These are phyloP conservation scores for Tetanocera ferruginea DNA, from an alignment of 2,888 invertebrate genomes.

Conservation along the genomic window DNA sequence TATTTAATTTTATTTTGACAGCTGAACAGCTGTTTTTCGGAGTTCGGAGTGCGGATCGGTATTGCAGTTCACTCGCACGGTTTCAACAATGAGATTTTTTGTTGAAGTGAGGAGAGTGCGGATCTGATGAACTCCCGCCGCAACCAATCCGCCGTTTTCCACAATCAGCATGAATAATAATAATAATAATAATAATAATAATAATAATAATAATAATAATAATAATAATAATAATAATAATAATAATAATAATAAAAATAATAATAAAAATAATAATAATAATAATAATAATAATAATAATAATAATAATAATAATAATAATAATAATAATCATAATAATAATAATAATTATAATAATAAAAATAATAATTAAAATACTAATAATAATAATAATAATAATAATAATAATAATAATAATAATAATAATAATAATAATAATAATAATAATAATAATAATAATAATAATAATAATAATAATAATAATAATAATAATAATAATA, in stretches of 20 bases:
- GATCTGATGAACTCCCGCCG: too few relatives aligned
- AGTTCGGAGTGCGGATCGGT: too few relatives aligned
- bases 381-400: slow-evolving; percentile 3
- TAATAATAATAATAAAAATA: neutral
- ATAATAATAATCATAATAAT: neutral
- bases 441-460: slow-evolving; percentile 3
- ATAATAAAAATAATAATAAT: neutral
- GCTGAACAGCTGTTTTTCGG: too few relatives aligned
- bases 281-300: slow-evolving; percentile 3
- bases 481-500: slow-evolving; percentile 3
- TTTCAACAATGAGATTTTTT: too few relatives aligned
- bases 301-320: slow-evolving; percentile 3
- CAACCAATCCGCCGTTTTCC: too few relatives aligned
- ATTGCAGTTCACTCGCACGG: too few relatives aligned
- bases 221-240: slow-evolving; percentile 3
- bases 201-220: slow-evolving; percentile 3
- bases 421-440: slow-evolving; percentile 3
- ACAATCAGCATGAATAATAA: neutral
- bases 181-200: slow-evolving; percentile 15
- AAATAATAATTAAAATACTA: neutral
- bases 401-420: neutral
- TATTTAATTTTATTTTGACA: too few relatives aligned
- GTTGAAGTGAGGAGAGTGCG: too few relatives aligned
- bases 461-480: slow-evolving; percentile 3
- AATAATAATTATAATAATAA: neutral